These are phyloP conservation scores for Polypedilum pembai DNA, from an alignment of 1,140 invertebrate species.

Conservation along the genomic window DNA sequence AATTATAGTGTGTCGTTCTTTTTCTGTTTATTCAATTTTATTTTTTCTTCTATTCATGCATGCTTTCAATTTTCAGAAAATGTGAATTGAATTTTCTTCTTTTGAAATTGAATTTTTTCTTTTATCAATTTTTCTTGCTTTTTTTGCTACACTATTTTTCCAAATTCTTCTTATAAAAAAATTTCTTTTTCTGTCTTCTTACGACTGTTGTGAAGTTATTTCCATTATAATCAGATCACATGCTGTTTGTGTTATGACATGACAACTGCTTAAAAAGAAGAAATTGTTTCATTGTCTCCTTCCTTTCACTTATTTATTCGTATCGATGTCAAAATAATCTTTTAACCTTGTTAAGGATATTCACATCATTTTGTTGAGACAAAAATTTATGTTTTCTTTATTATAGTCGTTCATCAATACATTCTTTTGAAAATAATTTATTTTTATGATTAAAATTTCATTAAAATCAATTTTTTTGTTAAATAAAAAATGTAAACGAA, in stretches of 20 bases:
- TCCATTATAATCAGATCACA: background rate
- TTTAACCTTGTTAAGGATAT: no score
- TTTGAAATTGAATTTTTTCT: background rate
- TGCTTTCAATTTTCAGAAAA: background rate
- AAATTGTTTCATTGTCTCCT: no score
- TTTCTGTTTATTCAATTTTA: slow-evolving; percentile 10
- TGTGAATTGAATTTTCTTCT: slow-evolving; percentile 15
- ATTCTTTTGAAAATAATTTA: no score
- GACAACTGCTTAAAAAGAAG: background rate
- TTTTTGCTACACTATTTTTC: background rate
- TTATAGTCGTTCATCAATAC: no score
- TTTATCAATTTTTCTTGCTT: background rate
- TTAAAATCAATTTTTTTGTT: no score
- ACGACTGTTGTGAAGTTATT: no score
- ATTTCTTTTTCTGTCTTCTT: background rate
- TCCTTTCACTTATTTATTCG: no score
- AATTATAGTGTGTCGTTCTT: background rate
- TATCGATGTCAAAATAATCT: no score
- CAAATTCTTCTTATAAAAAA: background rate
- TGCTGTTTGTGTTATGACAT: slow-evolving; percentile 11
- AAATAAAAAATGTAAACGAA: no score
- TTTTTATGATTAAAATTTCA: no score
- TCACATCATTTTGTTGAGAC: no score
- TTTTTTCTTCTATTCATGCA: background rate
- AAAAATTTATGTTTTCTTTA: no score